phyloP scores from a whole-genome alignment of 64 coral and sea anemone species.

The Porites lutea region DNA sequence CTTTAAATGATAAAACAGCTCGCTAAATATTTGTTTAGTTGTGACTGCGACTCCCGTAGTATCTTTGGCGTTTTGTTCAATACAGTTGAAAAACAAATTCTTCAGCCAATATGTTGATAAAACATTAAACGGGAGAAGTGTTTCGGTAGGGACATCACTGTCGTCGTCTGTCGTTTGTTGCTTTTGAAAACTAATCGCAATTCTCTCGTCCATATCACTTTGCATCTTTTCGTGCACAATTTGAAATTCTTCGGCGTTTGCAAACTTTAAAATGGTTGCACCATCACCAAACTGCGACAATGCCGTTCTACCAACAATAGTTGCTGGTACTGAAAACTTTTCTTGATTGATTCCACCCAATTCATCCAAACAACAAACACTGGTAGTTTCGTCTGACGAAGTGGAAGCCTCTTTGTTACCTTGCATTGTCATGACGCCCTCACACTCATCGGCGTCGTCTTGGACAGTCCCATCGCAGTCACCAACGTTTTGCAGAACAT shows the following conservation, averaged over 20 bases:
- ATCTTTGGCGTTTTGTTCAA: constrained; percentile 14
- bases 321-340: neutral
- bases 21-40: constrained; percentile 21
- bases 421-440: neutral
- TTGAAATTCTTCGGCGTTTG: neutral
- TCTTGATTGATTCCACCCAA: neutral
- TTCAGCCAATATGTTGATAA: constrained; percentile 53
- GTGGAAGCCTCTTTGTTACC: neutral
- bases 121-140: constrained; percentile 24
- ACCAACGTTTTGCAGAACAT: neutral
- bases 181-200: neutral
- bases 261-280: neutral
- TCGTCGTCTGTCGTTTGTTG: neutral
- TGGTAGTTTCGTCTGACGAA: neutral
- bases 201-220: neutral
- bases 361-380: neutral
- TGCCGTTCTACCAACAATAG: neutral
- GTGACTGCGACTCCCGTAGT: neutral
- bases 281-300: neutral
- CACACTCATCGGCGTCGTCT: neutral
- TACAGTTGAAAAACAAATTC: constrained; percentile 59
- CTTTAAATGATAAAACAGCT: neutral
- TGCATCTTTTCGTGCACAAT: neutral
- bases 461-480: neutral
- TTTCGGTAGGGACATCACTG: constrained; percentile 10